phyloP scores from a whole-genome alignment of 2,113 vertebrate species.

The Muntiacus muntjak region DNA sequence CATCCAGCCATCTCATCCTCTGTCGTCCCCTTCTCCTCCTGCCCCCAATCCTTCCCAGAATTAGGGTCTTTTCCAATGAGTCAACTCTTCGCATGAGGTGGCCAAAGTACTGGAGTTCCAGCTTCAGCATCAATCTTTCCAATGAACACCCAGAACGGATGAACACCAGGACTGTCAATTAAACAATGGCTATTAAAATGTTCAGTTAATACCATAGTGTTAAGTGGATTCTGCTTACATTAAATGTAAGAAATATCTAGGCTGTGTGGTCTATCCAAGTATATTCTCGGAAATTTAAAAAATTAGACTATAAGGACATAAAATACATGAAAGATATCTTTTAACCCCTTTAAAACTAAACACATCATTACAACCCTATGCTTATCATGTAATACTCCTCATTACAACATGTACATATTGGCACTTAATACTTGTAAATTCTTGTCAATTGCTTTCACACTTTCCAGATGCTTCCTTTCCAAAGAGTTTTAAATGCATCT shows the following conservation, averaged over 20 bases:
- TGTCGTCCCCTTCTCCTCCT: too few species aligned
- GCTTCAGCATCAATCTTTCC: too few species aligned
- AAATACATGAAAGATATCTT: constrained; percentile 7
- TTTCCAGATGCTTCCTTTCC: constrained; percentile 12
- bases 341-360: background rate
- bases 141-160: too few species aligned
- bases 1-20: too few species aligned
- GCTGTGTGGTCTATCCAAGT: background rate
- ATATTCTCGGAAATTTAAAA: background rate
- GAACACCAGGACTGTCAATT: background rate
- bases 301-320: background rate
- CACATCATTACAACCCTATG: background rate
- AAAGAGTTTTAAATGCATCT: constrained; percentile 13
- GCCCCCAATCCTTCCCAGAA: too few species aligned
- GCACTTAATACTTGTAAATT: background rate
- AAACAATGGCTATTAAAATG: background rate
- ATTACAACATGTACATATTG: background rate
- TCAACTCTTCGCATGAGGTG: too few species aligned
- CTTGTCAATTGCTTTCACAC: background rate
- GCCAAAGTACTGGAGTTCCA: too few species aligned
- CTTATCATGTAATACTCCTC: background rate
- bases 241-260: background rate
- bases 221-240: background rate
- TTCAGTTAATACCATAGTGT: background rate
- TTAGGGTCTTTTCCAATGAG: too few species aligned